Evolutionary conservation across 2,113 vertebrate species (phyloP).

Genomic region (Psettodes erumei): DNA sequence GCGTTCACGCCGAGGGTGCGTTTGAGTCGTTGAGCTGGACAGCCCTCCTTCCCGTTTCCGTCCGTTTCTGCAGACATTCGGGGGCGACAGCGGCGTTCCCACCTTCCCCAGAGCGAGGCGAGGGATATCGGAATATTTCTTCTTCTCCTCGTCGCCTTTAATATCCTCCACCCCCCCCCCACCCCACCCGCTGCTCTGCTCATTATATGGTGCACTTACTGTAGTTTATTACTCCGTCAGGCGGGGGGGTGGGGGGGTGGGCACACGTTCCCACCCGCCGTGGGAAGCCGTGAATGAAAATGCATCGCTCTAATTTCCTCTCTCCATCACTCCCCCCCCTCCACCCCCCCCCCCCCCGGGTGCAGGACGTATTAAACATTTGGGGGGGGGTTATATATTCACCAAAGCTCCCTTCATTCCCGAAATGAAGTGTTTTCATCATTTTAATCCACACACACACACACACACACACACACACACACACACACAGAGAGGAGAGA

Average conservation of each 20-base stretch:
- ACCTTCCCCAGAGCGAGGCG: background rate
- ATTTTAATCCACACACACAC: constrained; percentile 51
- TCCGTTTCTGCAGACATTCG: no score
- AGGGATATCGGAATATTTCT: constrained; percentile 49
- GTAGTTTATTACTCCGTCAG: constrained; percentile 40
- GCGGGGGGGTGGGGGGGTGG: no score
- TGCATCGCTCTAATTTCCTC: constrained; percentile 1
- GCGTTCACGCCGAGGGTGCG: no score
- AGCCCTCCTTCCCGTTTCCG: no score
- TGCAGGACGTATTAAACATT: background rate
- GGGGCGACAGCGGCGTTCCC: no score
- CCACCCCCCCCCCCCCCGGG: background rate
- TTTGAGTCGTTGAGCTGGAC: no score
- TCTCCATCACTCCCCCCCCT: background rate
- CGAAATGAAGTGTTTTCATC: constrained; percentile 49
- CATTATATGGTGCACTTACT: constrained; percentile 47
- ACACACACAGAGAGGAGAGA: background rate
- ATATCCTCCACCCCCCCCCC: constrained; percentile 30
- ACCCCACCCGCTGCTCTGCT: constrained; percentile 23
- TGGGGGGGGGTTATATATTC: constrained; percentile 7
- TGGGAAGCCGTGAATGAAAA: background rate
- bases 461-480: no score
- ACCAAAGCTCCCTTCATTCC: constrained; percentile 8
- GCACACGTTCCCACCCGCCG: background rate
- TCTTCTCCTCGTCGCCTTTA: constrained; percentile 3